Conservation (phyloP, 2,113 vertebrate genomes). For the Toxostoma redivivum region DNA sequence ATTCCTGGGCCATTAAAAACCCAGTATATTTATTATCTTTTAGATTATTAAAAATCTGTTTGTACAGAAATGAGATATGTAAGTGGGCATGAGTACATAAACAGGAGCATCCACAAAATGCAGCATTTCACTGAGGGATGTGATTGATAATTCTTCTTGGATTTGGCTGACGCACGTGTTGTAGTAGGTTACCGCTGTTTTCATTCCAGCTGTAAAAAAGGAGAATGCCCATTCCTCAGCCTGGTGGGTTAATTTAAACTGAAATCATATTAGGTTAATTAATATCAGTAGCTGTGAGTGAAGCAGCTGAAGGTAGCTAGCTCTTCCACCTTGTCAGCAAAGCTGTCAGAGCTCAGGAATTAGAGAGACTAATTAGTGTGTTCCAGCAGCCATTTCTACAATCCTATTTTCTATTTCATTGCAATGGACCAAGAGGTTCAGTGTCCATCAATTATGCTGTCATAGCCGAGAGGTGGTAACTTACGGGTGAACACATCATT, state of each 20-base stretch:
- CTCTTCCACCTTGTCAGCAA: slow-evolving; percentile 10
- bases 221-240: background rate
- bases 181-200: background rate
- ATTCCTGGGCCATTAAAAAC: background rate
- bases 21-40: background rate
- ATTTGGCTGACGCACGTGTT: background rate
- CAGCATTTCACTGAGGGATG: background rate
- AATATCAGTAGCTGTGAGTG: slow-evolving; percentile 25
- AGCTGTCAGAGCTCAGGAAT: background rate
- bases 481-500: background rate
- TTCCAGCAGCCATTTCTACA: background rate
- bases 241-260: slow-evolving; percentile 20
- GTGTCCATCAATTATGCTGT: background rate
- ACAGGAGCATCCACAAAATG: background rate
- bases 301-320: background rate
- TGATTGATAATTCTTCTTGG: background rate
- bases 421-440: background rate
- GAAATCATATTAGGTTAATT: slow-evolving; percentile 48
- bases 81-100: background rate
- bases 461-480: background rate
- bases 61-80: background rate
- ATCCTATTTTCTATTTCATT: background rate
- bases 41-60: background rate
- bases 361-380: background rate
- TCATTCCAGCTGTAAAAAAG: background rate